Evolutionary conservation across 2,797 vertebrate species (phyloP).

Genomic region (Tiaroga cobitis): DNA sequence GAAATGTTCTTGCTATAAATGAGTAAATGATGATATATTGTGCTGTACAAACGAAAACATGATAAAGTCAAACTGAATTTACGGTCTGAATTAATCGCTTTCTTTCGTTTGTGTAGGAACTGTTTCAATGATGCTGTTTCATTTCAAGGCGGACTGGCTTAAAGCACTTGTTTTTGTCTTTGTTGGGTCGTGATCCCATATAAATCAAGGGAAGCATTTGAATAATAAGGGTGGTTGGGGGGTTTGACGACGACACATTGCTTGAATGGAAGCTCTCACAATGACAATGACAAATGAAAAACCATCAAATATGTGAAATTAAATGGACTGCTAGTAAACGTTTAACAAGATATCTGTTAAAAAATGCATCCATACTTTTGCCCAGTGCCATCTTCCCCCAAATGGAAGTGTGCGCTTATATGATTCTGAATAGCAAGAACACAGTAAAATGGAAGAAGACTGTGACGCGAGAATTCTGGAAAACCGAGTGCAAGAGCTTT

Average conservation of each 20-base stretch:
- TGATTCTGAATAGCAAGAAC: not conserved
- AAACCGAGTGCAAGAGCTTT: conserved; percentile 32
- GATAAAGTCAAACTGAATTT: not conserved
- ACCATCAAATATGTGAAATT: conserved; percentile 48
- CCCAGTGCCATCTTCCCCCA: not conserved
- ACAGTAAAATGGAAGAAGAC: not conserved
- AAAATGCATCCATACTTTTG: conserved; percentile 1
- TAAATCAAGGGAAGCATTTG: conserved; percentile 71
- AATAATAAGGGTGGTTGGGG: conserved; percentile 71
- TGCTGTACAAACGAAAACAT: conserved; percentile 8
- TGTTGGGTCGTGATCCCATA: conserved; percentile 59
- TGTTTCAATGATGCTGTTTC: conserved; percentile 46
- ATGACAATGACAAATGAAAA: conserved; percentile 53
- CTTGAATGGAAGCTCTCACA: conserved; percentile 51
- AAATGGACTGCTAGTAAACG: not conserved
- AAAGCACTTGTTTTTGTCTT: conserved; percentile 77
- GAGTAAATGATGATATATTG: not conserved
- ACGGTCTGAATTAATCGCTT: not conserved
- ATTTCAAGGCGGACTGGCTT: conserved; percentile 74
- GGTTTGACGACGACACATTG: conserved; percentile 71
- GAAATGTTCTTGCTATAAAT: conserved; percentile 29
- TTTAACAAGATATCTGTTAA: not conserved
- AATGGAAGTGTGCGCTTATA: not conserved
- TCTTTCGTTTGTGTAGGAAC: conserved; percentile 18
- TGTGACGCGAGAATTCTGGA: not conserved